phyloP scores from a whole-genome alignment of 2,113 vertebrate species.

The Protobothrops mucrosquamatus region DNA sequence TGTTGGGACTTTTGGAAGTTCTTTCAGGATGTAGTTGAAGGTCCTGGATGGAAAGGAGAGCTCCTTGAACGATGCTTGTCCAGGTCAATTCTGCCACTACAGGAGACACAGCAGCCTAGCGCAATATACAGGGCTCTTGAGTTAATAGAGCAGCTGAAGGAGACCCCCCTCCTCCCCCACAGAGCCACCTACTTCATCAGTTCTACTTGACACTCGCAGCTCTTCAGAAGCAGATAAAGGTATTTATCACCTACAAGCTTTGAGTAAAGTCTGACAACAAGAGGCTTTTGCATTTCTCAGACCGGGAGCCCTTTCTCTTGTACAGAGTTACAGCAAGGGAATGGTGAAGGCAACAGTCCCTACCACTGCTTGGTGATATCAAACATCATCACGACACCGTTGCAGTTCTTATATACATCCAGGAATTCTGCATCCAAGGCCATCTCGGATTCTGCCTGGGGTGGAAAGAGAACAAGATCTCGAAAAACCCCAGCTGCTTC shows the following conservation, averaged over 20 bases:
- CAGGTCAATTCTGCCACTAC: neutral
- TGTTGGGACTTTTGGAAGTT: conserved; percentile 93
- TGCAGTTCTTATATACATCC: conserved; percentile 98
- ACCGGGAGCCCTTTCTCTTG: neutral
- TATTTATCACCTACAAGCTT: neutral
- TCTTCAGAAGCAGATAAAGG: neutral
- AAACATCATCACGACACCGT: conserved; percentile 97
- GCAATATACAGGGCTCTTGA: neutral
- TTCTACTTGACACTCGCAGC: neutral
- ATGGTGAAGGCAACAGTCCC: conserved; percentile 28
- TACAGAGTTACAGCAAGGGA: neutral
- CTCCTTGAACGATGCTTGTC: neutral
- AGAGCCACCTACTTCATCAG: neutral
- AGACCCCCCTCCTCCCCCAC: neutral
- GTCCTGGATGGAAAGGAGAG: conserved; percentile 76
- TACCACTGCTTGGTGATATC: conserved; percentile 99
- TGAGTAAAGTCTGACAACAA: neutral
- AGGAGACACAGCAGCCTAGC: neutral
- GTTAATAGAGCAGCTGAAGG: neutral
- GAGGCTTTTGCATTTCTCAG: neutral
- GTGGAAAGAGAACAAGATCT: neutral
- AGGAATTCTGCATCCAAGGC: conserved; percentile 97
- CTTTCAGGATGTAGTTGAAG: conserved; percentile 91
- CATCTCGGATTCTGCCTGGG: conserved; percentile 86
- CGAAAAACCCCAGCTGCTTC: neutral